phyloP scores from a whole-genome alignment of 2,888 invertebrate genomes.

The Zootermopsis nevadensis region DNA sequence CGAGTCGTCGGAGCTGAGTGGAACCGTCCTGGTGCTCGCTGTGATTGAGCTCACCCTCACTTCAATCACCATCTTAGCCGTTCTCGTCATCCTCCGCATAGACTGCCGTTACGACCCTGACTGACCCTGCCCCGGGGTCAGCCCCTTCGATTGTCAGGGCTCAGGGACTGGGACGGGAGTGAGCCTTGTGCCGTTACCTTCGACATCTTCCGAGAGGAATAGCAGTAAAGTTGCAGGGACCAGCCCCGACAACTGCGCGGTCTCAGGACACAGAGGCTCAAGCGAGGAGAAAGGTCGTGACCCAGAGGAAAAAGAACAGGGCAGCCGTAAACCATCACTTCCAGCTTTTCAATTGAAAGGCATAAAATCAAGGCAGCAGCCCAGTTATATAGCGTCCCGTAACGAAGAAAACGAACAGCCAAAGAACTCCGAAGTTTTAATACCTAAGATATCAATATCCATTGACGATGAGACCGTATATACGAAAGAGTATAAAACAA shows the following conservation, averaged over 20 bases:
- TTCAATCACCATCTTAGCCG: slow-evolving; percentile 44
- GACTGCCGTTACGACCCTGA: slow-evolving; percentile 58
- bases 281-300: neutral
- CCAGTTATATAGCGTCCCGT: neutral
- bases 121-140: slow-evolving; percentile 55
- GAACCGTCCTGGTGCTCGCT: slow-evolving; percentile 5
- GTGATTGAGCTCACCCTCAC: slow-evolving; percentile 15
- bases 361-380: neutral
- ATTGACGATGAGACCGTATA: neutral
- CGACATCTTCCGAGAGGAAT: slow-evolving; percentile 41
- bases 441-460: neutral
- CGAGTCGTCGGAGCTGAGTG: slow-evolving; percentile 6
- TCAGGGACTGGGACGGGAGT: slow-evolving; percentile 41
- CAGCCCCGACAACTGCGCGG: neutral
- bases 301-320: neutral
- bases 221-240: slow-evolving; percentile 12
- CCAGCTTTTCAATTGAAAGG: neutral
- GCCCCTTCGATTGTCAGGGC: slow-evolving; percentile 34
- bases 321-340: neutral
- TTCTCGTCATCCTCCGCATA: slow-evolving; percentile 54
- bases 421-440: neutral
- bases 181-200: slow-evolving; percentile 34
- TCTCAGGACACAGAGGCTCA: neutral
- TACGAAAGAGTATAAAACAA: neutral
- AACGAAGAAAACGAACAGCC: neutral